Percentiles rank a stretch among this genome's conserved stretches.
Conservation (phyloP, 2,888 invertebrate genomes). For the Crocallis elinguaria region DNA sequence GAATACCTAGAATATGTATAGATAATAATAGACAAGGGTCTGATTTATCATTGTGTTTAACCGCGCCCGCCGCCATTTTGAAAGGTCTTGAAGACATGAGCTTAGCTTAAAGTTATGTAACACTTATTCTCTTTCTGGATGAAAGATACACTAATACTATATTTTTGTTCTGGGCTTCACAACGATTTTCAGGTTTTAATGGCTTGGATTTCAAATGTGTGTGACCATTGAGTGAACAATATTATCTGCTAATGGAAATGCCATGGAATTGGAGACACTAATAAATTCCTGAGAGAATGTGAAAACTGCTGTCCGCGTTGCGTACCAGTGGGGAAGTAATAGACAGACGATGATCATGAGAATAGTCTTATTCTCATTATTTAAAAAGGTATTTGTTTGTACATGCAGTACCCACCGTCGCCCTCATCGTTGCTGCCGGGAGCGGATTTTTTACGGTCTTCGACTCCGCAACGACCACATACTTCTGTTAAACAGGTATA, state of each 20-base stretch:
- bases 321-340: neutral
- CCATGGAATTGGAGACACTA: too few species aligned
- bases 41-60: neutral
- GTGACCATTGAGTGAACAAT: too few species aligned
- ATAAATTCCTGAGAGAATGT: too few species aligned
- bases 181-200: too few species aligned
- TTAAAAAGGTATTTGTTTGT: constrained; percentile 41
- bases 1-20: neutral
- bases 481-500: constrained; percentile 80
- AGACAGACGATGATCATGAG: neutral
- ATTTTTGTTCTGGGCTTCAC: neutral
- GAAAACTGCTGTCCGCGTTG: too few species aligned
- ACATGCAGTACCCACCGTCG: constrained; percentile 90
- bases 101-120: constrained; percentile 10
- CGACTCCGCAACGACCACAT: constrained; percentile 77
- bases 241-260: too few species aligned
- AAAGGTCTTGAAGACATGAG: constrained; percentile 8
- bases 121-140: neutral
- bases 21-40: neutral
- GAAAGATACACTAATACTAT: too few species aligned
- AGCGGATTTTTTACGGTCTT: constrained; percentile 86
- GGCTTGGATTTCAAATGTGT: too few species aligned
- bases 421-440: constrained; percentile 83
- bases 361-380: constrained; percentile 25
- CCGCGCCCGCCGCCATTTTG: constrained; percentile 18